Conservation (phyloP, 2,113 vertebrate genomes). For the Theristicus caerulescens region DNA sequence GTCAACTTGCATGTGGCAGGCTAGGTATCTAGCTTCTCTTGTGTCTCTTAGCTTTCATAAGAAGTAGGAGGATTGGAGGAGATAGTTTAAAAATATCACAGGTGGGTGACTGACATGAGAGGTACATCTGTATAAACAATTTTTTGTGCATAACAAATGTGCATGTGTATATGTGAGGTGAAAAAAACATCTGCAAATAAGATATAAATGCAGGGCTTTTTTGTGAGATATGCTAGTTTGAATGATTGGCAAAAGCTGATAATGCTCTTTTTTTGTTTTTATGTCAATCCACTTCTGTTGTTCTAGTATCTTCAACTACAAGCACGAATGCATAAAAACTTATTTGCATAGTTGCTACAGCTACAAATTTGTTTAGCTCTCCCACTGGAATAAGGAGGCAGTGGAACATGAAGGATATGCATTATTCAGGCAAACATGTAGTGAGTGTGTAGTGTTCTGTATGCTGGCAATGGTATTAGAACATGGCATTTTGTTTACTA, state of each 20-base stretch:
- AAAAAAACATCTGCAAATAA: neutral
- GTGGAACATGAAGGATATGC: fast-evolving
- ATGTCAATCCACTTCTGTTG: neutral
- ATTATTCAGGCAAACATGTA: neutral
- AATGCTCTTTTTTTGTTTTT: neutral
- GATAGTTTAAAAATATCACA: neutral
- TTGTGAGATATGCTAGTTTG: neutral
- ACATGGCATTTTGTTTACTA: neutral
- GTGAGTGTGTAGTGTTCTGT: neutral
- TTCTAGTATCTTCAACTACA: neutral
- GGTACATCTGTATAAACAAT: neutral
- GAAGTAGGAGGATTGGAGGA: neutral
- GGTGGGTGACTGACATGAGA: neutral
- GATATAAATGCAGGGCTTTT: neutral
- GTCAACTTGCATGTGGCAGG: neutral
- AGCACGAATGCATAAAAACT: neutral
- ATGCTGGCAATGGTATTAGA: neutral
- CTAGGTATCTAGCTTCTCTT: neutral
- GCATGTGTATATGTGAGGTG: neutral
- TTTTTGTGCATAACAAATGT: neutral
- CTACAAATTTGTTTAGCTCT: neutral
- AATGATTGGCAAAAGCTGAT: neutral
- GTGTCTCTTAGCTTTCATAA: neutral
- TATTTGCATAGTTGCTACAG: neutral
- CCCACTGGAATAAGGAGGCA: fast-evolving